These are phyloP conservation scores for Tursiops truncatus DNA, from an alignment of 2,113 vertebrate species.

Conservation along the genomic window DNA sequence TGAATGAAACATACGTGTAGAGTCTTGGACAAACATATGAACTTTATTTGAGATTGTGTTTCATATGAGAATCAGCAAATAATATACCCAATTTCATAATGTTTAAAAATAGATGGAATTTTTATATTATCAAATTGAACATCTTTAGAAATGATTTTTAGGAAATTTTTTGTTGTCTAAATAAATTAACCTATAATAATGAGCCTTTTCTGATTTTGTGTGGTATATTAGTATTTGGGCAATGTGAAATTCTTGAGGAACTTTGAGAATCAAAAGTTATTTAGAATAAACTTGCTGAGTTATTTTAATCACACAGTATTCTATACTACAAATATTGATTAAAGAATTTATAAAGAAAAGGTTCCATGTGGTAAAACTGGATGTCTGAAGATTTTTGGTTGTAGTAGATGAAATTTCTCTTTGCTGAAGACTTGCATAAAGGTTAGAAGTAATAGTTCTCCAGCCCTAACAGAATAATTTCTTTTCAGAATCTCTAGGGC, in stretches of 20 bases:
- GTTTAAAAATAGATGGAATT: neutral
- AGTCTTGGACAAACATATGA: neutral
- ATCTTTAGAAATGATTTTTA: neutral
- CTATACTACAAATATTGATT: neutral
- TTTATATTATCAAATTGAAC: neutral
- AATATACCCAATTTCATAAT: neutral
- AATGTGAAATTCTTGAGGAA: conserved; percentile 35
- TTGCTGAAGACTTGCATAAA: neutral
- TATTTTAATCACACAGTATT: neutral
- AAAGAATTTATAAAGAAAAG: conserved; percentile 25
- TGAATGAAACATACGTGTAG: neutral
- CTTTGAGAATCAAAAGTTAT: conserved; percentile 14
- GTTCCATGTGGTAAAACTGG: neutral
- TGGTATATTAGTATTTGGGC: neutral
- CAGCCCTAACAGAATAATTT: neutral
- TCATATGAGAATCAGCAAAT: neutral
- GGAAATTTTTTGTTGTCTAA: neutral
- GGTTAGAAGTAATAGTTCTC: neutral
- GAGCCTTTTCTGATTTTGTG: neutral
- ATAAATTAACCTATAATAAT: neutral
- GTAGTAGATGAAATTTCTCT: neutral
- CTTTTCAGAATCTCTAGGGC: conserved; percentile 88
- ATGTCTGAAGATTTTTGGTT: conserved; percentile 21
- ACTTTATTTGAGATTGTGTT: neutral
- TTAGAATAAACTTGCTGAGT: conserved; percentile 24